Conservation (phyloP, 2,888 invertebrate genomes). For the Copidosoma aretas region DNA sequence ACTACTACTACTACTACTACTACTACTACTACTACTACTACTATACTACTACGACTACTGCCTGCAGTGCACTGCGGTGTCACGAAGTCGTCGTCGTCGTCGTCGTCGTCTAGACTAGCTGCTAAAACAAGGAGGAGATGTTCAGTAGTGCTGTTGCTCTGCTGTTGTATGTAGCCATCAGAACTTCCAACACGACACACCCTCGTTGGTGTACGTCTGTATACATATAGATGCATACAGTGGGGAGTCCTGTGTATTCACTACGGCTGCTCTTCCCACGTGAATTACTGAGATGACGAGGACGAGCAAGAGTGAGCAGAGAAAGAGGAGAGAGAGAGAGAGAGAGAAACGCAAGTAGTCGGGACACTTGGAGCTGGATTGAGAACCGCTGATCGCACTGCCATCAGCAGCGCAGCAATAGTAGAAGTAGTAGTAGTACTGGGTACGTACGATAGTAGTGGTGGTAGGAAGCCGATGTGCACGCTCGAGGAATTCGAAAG, state of each 20-base stretch:
- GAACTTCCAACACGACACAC: constrained; percentile 1
- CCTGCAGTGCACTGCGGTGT: too few relatives aligned
- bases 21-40: neutral
- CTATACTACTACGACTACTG: too few relatives aligned
- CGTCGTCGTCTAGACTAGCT: constrained; percentile 33
- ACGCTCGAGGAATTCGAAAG: constrained; percentile 59
- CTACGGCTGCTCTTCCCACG: constrained; percentile 42
- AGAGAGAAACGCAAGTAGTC: constrained; percentile 21
- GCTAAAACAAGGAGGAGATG: constrained; percentile 30
- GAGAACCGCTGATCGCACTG: constrained; percentile 51
- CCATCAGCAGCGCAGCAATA: too few relatives aligned
- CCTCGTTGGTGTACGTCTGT: neutral
- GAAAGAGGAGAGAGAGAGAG: neutral
- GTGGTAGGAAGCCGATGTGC: constrained; percentile 53
- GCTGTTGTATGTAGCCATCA: too few relatives aligned
- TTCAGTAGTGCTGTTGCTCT: neutral
- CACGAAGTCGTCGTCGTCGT: constrained; percentile 18
- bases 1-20: constrained; percentile 1
- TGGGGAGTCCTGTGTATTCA: constrained; percentile 33
- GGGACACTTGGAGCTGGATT: constrained; percentile 38
- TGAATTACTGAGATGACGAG: constrained; percentile 34
- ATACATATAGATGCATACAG: neutral
- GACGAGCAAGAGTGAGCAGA: constrained; percentile 10
- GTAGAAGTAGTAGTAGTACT: constrained; percentile 49
- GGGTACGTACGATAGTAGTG: constrained; percentile 24